These are phyloP conservation scores for Himalopsyche japonica DNA, from an alignment of 2,888 invertebrate genomes.

Conservation along the genomic window DNA sequence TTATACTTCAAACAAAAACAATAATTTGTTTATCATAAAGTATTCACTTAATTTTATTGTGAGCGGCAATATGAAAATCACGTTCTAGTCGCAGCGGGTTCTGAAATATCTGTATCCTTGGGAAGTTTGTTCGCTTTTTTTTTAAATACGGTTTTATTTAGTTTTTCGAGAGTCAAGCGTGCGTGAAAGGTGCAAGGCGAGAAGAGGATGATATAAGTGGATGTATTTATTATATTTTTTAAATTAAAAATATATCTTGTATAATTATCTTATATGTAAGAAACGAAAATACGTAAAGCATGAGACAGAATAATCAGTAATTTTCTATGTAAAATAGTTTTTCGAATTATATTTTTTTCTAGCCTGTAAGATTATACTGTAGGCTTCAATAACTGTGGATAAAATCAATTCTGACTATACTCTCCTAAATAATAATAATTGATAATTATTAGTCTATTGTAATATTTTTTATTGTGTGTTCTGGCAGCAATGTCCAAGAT, in stretches of 20 bases:
- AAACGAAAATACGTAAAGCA: slow-evolving; percentile 39
- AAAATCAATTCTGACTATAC: slow-evolving; percentile 9
- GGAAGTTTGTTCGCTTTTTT: neutral
- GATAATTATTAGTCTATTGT: neutral
- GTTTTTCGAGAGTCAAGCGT: neutral
- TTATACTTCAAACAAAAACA: neutral
- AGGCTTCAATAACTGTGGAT: slow-evolving; percentile 15
- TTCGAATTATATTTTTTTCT: slow-evolving; percentile 23
- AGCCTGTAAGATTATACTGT: neutral
- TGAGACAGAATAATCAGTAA: slow-evolving; percentile 37
- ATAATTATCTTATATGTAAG: slow-evolving; percentile 14
- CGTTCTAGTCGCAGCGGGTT: too few relatives aligned
- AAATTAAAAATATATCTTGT: neutral
- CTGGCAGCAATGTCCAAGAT: too few relatives aligned
- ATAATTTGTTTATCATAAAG: too few relatives aligned
- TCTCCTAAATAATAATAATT: neutral
- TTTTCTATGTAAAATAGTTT: slow-evolving; percentile 36
- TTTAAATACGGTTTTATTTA: neutral
- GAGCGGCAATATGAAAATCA: too few relatives aligned
- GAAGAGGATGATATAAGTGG: neutral
- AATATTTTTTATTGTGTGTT: neutral
- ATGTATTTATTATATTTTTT: slow-evolving; percentile 7
- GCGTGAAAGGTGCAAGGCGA: neutral
- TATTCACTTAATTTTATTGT: too few relatives aligned
- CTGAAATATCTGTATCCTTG: too few relatives aligned